Base-by-base conservation (phyloP, 2,113 vertebrate species). In the Sinocyclocheilus rhinocerous region DNA sequence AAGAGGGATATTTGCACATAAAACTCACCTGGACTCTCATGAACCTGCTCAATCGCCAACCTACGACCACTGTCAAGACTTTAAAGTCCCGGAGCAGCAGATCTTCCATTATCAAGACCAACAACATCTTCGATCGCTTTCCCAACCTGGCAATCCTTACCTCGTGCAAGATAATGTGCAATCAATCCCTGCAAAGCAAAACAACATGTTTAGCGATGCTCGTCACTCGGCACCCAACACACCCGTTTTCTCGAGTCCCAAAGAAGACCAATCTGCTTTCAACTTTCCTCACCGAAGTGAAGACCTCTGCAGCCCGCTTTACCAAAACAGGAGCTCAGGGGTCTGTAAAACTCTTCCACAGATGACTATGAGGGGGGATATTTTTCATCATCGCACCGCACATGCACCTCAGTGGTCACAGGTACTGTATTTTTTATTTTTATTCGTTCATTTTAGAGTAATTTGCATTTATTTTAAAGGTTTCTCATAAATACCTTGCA, bases 61-160 rank as follows among this genome's bases (percentile, higher is more conserved):
- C 2, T 81, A 78, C 10, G 36, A 50, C 72, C 89, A 88, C 42
- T 15, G 83, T 33, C 85, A 84, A 57, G 87, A 87, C 20, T 84
- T 86, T 42, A 89, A 89, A 70, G 36, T 84, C 61, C 59, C 45
- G 1, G 87, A 89, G 45, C 90, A 91, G 76, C 72, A 76, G 55
- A 67, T 33, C 63, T 84, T 85, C 57, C 85, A 87, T 50, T 86
- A 83, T 12, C 87, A 84, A 1, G 85, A 82, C 4, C 84, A 86
- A n/a, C 63, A 85, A 13, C 45, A 86, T 55, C 69, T 88, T 55
- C 67, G 55, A 20, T 22, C 70, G 39, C 76, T 80, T 79, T 78
- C 87, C 16, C 65, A 83, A 26, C 87, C 77, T 2, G 65, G 26
- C 83, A 69, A 70, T 65, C 8, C 73, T 18, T 89, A 76, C 76